These are phyloP conservation scores for Ametastegia equiseti DNA, from an alignment of 2,888 invertebrate species.

Conservation along the genomic window DNA sequence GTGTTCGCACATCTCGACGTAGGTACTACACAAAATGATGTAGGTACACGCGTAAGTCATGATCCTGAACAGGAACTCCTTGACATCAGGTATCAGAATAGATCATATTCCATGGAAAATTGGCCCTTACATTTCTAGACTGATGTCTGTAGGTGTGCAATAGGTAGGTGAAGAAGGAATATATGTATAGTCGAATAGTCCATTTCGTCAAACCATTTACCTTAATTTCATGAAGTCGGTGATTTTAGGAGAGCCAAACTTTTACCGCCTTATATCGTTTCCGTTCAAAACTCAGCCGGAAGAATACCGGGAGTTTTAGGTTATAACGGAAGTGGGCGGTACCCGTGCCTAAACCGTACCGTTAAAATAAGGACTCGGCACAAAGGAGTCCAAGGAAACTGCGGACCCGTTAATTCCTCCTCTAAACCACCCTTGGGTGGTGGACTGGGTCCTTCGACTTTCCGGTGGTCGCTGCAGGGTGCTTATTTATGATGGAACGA, in stretches of 20 bases:
- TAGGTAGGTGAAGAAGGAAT: no score
- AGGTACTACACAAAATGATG: not conserved
- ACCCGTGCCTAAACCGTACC: not conserved
- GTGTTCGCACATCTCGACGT: slow-evolving; percentile 27
- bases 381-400: slow-evolving; percentile 13
- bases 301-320: not conserved
- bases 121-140: not conserved
- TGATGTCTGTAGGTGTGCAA: not conserved
- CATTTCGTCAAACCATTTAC: not conserved
- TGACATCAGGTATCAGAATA: no score
- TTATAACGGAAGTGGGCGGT: not conserved
- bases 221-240: not conserved
- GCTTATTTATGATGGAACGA: not conserved
- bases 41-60: not conserved
- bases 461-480: not conserved
- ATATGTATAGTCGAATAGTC: no score
- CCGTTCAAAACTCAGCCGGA: not conserved
- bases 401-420: slow-evolving; percentile 10
- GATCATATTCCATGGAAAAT: not conserved
- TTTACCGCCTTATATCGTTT: not conserved
- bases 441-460: not conserved
- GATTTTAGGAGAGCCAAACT: not conserved
- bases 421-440: not conserved
- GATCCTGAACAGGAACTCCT: not conserved
- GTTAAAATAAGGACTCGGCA: not conserved